Percentiles rank a stretch among this genome's conserved stretches.
Conservation (phyloP, 1,140 invertebrate genomes). For the Mactra quadrangularis region DNA sequence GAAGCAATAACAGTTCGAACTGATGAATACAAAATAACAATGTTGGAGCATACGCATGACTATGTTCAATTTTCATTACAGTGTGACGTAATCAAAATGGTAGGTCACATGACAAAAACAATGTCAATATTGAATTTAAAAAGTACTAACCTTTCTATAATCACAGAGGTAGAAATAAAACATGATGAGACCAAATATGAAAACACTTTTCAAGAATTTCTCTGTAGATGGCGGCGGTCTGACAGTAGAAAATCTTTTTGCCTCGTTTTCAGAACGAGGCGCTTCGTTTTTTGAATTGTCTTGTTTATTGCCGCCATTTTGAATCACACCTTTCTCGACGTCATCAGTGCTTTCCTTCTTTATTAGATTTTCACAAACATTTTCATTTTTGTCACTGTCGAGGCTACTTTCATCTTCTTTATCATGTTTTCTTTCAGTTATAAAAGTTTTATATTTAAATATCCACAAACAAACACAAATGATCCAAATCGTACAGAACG, state of each 20-base stretch:
- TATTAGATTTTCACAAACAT: too few relatives aligned
- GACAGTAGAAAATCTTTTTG: neutral
- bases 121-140: too few relatives aligned
- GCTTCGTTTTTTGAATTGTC: neutral
- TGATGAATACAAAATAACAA: too few relatives aligned
- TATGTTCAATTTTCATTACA: too few relatives aligned
- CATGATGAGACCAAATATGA: constrained; percentile 68
- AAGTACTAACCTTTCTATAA: constrained; percentile 69
- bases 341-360: neutral
- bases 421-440: too few relatives aligned
- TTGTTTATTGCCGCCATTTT: neutral
- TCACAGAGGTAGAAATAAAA: constrained; percentile 71
- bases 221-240: constrained; percentile 58
- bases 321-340: neutral
- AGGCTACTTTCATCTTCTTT: too few relatives aligned
- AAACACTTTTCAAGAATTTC: constrained; percentile 58
- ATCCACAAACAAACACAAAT: constrained; percentile 26
- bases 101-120: too few relatives aligned
- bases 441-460: constrained; percentile 7
- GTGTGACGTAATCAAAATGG: too few relatives aligned
- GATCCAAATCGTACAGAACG: constrained; percentile 57
- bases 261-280: neutral
- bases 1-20: too few relatives aligned
- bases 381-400: too few relatives aligned
- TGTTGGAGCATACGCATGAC: too few relatives aligned